Evolutionary conservation across 2,888 invertebrate genomes (phyloP), one percentile per base, ranked within the genome.

Genomic region (Nesidiocoris tenuis): DNA sequence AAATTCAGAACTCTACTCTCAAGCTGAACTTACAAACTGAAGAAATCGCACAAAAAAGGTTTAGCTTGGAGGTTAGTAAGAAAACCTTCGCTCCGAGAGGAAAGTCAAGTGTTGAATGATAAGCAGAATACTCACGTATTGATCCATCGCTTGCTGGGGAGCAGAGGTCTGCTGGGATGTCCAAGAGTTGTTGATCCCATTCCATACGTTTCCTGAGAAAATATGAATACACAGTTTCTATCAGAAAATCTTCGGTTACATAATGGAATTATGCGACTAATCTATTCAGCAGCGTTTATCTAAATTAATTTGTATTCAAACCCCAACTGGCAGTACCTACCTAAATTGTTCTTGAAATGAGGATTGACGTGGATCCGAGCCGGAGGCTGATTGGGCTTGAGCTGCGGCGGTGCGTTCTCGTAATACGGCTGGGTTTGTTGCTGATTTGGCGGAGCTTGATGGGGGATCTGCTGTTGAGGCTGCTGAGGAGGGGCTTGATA

Each of bases 311-410:
- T n/a, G n/a, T n/a, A n/a, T n/a, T n/a, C n/a, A n/a, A n/a, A n/a
- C n/a, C n/a, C n/a, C n/a, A n/a, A n/a, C n/a, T n/a, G n/a, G n/a
- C n/a, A n/a, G n/a, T 66, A 56, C 56, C 12, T 19, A 72, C 72
- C 72, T 19, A 65, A 25, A 25, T 74, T 74, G 19, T 23, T 74
- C 17, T 75, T 76, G 61, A 79, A 79, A 56, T 79, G 78, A 1
- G 79, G 79, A 64, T 79, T 79, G 24, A 79, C 76, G 61, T 78
- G 79, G 25, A 79, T 79, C 5, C 57, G 70, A 0, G 68, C 23
- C 0, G 22, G 68, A 1, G 61, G 70, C 70, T 70, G 70, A 56
- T 39, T 39, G 39, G 67, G 22, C 18, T 25, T 65, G 9, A 19
- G 65, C 1, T 24, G 65, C 18, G 67, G 67, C 56, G 55, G 54